Evolutionary conservation across 2,113 vertebrate species (phyloP).

Genomic region (Gymnarchus niloticus): DNA sequence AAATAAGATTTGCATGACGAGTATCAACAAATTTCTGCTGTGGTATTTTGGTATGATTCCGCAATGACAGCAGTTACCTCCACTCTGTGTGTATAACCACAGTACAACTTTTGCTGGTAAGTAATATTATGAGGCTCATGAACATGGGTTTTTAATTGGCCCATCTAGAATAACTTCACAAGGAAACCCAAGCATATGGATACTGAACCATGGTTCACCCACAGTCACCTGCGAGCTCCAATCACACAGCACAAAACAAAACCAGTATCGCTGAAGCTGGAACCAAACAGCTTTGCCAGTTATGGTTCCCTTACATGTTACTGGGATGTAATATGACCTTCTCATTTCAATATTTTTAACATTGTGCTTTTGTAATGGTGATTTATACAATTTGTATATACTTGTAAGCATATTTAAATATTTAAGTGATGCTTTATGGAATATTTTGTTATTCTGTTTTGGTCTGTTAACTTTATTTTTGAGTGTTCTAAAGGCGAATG

Average conservation of each 20-base stretch:
- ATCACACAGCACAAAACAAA: background rate
- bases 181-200: background rate
- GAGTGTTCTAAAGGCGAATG: background rate
- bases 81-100: background rate
- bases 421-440: slow-evolving; percentile 27
- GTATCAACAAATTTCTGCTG: background rate
- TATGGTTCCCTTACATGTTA: slow-evolving; percentile 24
- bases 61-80: background rate
- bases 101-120: background rate
- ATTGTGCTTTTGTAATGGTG: slow-evolving; percentile 22
- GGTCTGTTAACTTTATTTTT: background rate
- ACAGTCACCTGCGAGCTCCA: background rate
- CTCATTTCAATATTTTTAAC: slow-evolving; percentile 9
- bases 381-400: slow-evolving; percentile 19
- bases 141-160: slow-evolving; percentile 1
- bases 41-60: background rate
- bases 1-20: background rate
- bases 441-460: slow-evolving; percentile 10
- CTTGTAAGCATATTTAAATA: slow-evolving; percentile 40
- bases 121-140: background rate
- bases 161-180: background rate
- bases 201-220: background rate
- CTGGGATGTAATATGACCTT: slow-evolving; percentile 7
- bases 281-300: background rate
- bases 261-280: slow-evolving; percentile 22